phyloP scores from a whole-genome alignment of 64 coral and sea anemone genomes.

The Stichodactyla mertensii region DNA sequence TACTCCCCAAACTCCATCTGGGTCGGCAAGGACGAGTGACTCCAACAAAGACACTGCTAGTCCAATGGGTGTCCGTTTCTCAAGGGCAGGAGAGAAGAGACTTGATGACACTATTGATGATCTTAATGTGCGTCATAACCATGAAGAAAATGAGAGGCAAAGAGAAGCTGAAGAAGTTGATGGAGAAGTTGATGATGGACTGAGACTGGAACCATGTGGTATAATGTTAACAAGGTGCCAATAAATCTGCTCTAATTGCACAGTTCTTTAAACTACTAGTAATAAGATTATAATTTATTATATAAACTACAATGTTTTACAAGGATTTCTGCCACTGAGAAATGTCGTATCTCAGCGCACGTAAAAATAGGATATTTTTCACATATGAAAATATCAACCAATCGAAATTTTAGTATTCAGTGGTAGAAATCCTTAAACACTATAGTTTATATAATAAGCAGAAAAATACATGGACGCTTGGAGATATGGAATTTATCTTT shows the following conservation, averaged over 20 bases:
- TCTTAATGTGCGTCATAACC: constrained; percentile 46
- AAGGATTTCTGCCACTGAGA: no score
- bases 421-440: no score
- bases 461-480: no score
- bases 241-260: background rate
- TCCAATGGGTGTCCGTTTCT: constrained; percentile 78
- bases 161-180: background rate
- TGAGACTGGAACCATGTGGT: constrained; percentile 34
- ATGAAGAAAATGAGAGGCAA: background rate
- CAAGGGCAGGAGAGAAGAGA: background rate
- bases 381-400: no score
- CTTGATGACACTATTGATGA: constrained; percentile 66
- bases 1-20: background rate
- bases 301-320: no score
- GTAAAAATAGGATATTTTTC: no score
- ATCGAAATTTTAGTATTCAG: no score
- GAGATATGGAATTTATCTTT: no score
- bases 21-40: background rate
- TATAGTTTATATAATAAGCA: no score
- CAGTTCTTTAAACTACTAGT: background rate
- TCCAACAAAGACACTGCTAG: constrained; percentile 17
- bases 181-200: constrained; percentile 16
- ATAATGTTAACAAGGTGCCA: constrained; percentile 53
- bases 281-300: background rate
- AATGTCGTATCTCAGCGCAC: no score